Evolutionary conservation across 1,140 invertebrate species (phyloP).

Genomic region (Lineus longissimus): DNA sequence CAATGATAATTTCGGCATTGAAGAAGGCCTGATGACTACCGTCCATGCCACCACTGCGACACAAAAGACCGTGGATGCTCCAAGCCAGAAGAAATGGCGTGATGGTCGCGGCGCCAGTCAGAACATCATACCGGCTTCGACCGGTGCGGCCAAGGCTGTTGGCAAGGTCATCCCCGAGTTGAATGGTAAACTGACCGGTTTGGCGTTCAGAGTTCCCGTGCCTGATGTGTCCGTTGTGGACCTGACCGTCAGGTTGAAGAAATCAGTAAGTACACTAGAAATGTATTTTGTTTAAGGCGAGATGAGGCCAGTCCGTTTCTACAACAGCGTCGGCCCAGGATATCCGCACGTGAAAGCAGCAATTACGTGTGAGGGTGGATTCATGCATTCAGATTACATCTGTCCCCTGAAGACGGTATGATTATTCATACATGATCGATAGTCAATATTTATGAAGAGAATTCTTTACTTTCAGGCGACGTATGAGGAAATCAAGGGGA

Average conservation of each 20-base stretch:
- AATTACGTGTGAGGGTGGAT: too few species aligned
- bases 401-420: too few species aligned
- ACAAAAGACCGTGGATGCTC: conserved; percentile 94
- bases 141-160: conserved; percentile 94
- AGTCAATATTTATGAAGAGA: neutral
- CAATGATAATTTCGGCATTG: conserved; percentile 86
- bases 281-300: too few species aligned
- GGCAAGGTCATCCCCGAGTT: conserved; percentile 89
- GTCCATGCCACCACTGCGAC: conserved; percentile 94
- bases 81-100: conserved; percentile 92
- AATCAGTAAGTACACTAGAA: conserved; percentile 30
- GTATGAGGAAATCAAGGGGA: conserved; percentile 85
- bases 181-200: conserved; percentile 77
- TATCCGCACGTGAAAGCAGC: too few species aligned
- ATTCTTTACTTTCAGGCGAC: conserved; percentile 57
- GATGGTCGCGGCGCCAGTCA: conserved; percentile 91
- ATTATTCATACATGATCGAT: neutral
- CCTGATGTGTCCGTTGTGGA: conserved; percentile 96
- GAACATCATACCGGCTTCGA: conserved; percentile 97
- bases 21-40: conserved; percentile 96
- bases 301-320: too few species aligned
- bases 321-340: too few species aligned
- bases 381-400: too few species aligned
- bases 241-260: conserved; percentile 64
- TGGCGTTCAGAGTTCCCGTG: conserved; percentile 94